Evolutionary conservation across 2,113 vertebrate species (phyloP), one percentile per base, ranked within the genome.

Genomic region (Pelodiscus sinensis): DNA sequence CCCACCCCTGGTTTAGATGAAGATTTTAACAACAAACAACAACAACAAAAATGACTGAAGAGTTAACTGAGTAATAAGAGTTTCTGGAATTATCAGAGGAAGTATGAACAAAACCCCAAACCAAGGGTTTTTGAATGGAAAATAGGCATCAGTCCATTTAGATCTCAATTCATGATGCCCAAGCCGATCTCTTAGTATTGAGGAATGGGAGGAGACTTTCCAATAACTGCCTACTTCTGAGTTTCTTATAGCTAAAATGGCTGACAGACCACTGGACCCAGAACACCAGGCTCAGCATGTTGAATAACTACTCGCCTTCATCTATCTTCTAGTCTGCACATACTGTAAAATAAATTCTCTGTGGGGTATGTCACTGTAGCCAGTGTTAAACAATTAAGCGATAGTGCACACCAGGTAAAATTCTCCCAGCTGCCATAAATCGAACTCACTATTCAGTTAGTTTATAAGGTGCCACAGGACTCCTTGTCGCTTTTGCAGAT

Each of bases 391-490:
- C 15, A 73, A n/a, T 12, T 12, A n/a, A 73, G 35, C 21, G 21
- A 12, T 18, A 38, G 35, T 8, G 0, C n/a, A 38, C 68, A 11
- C 5, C n/a, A n/a, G n/a, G n/a, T n/a, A n/a, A n/a, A n/a, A n/a
- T n/a, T n/a, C n/a, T n/a, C n/a, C n/a, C n/a, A n/a, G n/a, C n/a
- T n/a, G n/a, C n/a, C n/a, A n/a, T n/a, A n/a, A n/a, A n/a, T n/a
- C n/a, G n/a, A n/a, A n/a, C n/a, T n/a, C n/a, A n/a, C n/a, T n/a
- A n/a, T n/a, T n/a, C n/a, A n/a, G n/a, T n/a, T n/a, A n/a, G n/a
- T n/a, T n/a, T n/a, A n/a, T n/a, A n/a, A n/a, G n/a, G n/a, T n/a
- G n/a, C n/a, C n/a, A n/a, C n/a, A n/a, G n/a, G n/a, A n/a, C n/a
- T n/a, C n/a, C n/a, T n/a, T n/a, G n/a, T n/a, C n/a, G n/a, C n/a